Percentiles rank a stretch among this genome's conserved stretches.
Evolutionary conservation across 1,140 invertebrate genomes (phyloP).

Genomic region (Colletes latitarsis): DNA sequence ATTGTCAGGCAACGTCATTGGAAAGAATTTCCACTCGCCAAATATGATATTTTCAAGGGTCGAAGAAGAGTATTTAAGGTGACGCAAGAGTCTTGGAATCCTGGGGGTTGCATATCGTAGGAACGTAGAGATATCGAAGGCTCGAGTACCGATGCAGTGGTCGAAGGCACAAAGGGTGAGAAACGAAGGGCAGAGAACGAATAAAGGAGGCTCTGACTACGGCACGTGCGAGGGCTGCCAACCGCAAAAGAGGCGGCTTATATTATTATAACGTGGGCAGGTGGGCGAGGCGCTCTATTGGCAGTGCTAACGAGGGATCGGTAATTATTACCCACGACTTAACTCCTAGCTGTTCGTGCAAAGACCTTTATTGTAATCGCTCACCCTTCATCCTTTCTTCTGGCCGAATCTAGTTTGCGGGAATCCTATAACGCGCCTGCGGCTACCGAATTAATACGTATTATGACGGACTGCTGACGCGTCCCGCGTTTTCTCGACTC

Average conservation of each 20-base stretch:
- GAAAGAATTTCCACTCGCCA: too few relatives aligned
- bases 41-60: too few relatives aligned
- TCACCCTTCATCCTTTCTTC: slow-evolving; percentile 45
- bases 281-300: slow-evolving; percentile 70
- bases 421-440: slow-evolving; percentile 42
- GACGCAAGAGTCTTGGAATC: not conserved
- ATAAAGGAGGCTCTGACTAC: slow-evolving; percentile 62
- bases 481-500: not conserved
- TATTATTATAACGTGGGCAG: slow-evolving; percentile 75
- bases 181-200: slow-evolving; percentile 62
- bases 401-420: slow-evolving; percentile 48
- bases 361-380: slow-evolving; percentile 65
- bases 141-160: slow-evolving; percentile 42
- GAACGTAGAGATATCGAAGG: slow-evolving; percentile 6
- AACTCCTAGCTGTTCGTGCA: slow-evolving; percentile 67
- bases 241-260: slow-evolving; percentile 75
- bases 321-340: slow-evolving; percentile 75
- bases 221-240: slow-evolving; percentile 73
- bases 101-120: not conserved
- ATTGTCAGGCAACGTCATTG: too few relatives aligned
- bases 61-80: too few relatives aligned
- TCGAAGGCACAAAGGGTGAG: slow-evolving; percentile 49
- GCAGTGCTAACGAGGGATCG: slow-evolving; percentile 67
- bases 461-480: slow-evolving; percentile 8
- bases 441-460: slow-evolving; percentile 48